These are phyloP conservation scores for Motacilla alba DNA, from an alignment of 2,113 vertebrate genomes.

Conservation along the genomic window DNA sequence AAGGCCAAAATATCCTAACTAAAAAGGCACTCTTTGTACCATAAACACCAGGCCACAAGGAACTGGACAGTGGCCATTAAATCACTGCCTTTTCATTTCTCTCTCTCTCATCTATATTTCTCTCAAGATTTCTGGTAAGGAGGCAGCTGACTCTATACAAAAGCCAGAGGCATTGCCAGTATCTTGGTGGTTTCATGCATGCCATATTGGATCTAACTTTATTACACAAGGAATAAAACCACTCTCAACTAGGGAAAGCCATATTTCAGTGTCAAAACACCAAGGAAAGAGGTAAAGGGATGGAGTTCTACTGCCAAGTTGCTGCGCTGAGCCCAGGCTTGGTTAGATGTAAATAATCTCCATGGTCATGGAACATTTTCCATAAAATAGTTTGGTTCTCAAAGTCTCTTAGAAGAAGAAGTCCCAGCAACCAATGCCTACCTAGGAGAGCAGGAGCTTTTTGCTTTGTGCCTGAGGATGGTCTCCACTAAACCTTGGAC, in stretches of 20 bases:
- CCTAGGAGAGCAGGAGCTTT: neutral
- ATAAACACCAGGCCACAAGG: slow-evolving; percentile 61
- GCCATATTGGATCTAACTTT: slow-evolving; percentile 15
- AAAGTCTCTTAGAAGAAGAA: neutral
- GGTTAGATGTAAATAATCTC: neutral
- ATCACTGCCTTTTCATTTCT: slow-evolving; percentile 59
- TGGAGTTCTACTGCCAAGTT: neutral
- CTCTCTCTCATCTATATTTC: slow-evolving; percentile 61
- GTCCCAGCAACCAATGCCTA: neutral
- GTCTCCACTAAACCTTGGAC: neutral
- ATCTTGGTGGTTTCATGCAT: slow-evolving; percentile 55
- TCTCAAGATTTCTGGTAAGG: slow-evolving; percentile 61
- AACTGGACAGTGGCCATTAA: slow-evolving; percentile 60
- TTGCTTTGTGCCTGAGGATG: neutral
- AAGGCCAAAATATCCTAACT: slow-evolving; percentile 47
- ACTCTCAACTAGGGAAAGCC: neutral
- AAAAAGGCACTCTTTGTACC: slow-evolving; percentile 65
- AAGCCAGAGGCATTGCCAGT: slow-evolving; percentile 52
- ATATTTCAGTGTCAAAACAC: neutral
- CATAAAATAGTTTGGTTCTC: neutral
- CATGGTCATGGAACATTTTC: neutral
- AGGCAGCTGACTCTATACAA: slow-evolving; percentile 63
- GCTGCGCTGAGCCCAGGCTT: neutral
- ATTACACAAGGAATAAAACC: neutral
- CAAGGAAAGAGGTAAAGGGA: neutral